Evolutionary conservation across 2,797 vertebrate species (phyloP).

Genomic region (Falco cherrug): DNA sequence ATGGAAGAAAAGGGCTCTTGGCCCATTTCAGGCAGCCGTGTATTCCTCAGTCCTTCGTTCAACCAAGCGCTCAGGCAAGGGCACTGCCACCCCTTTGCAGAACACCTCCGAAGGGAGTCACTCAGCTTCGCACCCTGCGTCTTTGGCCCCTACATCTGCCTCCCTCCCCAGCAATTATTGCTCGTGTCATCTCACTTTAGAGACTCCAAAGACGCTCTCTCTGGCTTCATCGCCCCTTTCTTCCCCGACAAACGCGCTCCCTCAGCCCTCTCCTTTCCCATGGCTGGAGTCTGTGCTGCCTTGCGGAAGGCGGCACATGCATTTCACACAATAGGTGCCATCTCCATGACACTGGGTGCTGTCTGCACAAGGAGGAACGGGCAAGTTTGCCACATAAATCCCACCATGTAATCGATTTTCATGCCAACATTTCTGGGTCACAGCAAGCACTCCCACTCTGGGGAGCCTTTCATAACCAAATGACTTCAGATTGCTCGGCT

Average conservation of each 20-base stretch:
- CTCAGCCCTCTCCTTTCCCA: neutral
- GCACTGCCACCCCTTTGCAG: neutral
- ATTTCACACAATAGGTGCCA: neutral
- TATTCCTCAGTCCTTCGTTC: neutral
- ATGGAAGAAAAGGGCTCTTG: neutral
- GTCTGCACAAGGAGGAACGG: neutral
- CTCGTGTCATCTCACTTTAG: neutral
- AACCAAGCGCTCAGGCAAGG: neutral
- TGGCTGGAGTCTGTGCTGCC: neutral
- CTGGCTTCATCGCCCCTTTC: neutral
- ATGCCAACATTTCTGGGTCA: slow-evolving; percentile 26
- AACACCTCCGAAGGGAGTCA: rapidly evolving
- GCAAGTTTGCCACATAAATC: neutral
- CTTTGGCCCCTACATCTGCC: neutral
- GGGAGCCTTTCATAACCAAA: slow-evolving; percentile 50
- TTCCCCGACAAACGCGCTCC: neutral
- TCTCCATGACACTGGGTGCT: neutral
- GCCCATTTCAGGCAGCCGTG: neutral
- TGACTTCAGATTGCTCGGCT: slow-evolving; percentile 12
- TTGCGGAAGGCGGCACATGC: neutral
- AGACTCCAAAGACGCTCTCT: neutral
- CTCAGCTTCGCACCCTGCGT: neutral
- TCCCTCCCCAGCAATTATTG: neutral
- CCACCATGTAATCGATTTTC: slow-evolving; percentile 22
- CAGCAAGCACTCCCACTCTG: slow-evolving; percentile 12